Base-by-base conservation (phyloP, 1,140 invertebrate genomes). In the Adoxophyes honmai region DNA sequence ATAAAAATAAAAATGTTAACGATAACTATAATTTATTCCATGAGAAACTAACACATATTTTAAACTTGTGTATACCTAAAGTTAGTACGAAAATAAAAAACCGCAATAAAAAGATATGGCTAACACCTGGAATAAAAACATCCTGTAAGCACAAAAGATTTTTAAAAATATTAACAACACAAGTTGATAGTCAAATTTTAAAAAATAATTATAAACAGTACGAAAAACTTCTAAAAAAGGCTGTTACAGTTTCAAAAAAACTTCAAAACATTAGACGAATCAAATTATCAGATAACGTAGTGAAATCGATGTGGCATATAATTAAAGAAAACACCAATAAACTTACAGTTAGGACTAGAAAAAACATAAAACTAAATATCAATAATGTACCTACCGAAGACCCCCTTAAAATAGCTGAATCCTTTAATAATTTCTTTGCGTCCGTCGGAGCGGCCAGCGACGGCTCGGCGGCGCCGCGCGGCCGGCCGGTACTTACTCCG, bases 211-310 rank as follows among this genome's bases (percentile, higher is more conserved):
- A 44, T 18, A 56, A 56, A 42, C 8, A 10, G 8, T 56, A 56
- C 44, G 55, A 11, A 34, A 56, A 56, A 14, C 4, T 15, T 5
- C n/a, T 56, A 35, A 56, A 56, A 56, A 42, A 42, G 10, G 9
- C 8, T 0, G 15, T 56, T 8, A 14, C 4, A n/a, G 4, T 8
- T 14, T 42, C 55, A 14, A 42, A 56, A 44, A 44, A 15, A 14
- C 5, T 15, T 6, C 11, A 34, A 28, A 14, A 34, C 5, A 34
- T 44, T 2, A 34, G 9, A 44, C 8, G 6, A 4, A 13, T 56
- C 4, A 28, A 38, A 9, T 34, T 44, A 16, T 56, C 38, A 10
- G 11, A 14, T n/a, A 56, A 56, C 10, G 15, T 42, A 8, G 14
- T n/a, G 9, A 56, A 34, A 56, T 0, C 38, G 4, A 44, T 44